Percentiles rank a stretch among this genome's conserved stretches.
These are phyloP conservation scores for Elephantulus edwardii DNA, from an alignment of 2,113 vertebrate species.

Conservation along the genomic window DNA sequence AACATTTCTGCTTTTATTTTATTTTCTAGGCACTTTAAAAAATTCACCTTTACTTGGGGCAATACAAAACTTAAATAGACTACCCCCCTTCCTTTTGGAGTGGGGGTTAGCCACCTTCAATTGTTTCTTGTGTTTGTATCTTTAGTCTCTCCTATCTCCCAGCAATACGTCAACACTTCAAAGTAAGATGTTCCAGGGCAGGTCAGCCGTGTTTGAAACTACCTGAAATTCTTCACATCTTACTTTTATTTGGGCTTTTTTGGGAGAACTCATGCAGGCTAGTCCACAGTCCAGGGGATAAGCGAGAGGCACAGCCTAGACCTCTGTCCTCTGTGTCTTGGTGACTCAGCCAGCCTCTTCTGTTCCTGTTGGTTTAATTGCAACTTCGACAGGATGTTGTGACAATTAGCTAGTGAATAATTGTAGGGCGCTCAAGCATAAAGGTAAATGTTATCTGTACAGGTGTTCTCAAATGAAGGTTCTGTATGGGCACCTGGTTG, in stretches of 20 bases:
- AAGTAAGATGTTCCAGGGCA: neutral
- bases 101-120: neutral
- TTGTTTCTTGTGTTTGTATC: neutral
- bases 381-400: constrained; percentile 37
- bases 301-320: fast-evolving
- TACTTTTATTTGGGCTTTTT: neutral
- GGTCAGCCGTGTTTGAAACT: neutral
- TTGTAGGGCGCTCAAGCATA: neutral
- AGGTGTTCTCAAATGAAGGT: neutral
- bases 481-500: neutral
- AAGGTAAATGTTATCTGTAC: constrained; percentile 29
- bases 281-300: neutral
- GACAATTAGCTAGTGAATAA: constrained; percentile 31
- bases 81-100: neutral
- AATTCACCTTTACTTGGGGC: neutral
- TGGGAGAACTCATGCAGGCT: too few species aligned
- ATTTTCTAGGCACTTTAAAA: neutral
- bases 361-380: neutral
- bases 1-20: too few species aligned
- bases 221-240: neutral
- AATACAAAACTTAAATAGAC: neutral
- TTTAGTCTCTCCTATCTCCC: neutral
- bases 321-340: neutral
- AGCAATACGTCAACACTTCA: neutral
- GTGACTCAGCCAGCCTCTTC: constrained; percentile 1